Evolutionary conservation across 2,888 invertebrate genomes (phyloP).

Genomic region (Melipona bicolor): DNA sequence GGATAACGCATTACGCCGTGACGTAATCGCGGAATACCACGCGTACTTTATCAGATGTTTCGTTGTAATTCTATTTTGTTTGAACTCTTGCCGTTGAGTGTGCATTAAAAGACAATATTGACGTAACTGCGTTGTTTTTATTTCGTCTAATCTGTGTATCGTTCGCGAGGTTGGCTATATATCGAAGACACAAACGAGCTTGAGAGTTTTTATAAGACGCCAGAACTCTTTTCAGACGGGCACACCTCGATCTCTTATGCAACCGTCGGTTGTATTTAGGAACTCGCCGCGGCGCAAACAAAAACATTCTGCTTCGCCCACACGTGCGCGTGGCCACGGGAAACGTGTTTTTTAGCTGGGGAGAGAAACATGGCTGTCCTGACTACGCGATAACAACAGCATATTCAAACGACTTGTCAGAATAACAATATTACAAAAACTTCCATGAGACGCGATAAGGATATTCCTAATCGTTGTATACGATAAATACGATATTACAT

Average conservation of each 20-base stretch:
- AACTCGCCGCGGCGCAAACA: slow-evolving; percentile 50
- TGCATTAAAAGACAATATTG: neutral
- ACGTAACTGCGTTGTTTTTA: neutral
- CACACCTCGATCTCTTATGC: slow-evolving; percentile 55
- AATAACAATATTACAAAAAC: slow-evolving; percentile 43
- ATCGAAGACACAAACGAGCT: slow-evolving; percentile 4
- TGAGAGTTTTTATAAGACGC: slow-evolving; percentile 11
- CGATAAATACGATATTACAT: slow-evolving; percentile 4
- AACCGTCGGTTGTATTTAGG: slow-evolving; percentile 53
- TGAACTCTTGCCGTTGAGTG: neutral
- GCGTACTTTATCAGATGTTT: neutral
- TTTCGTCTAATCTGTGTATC: slow-evolving; percentile 4
- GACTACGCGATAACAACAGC: slow-evolving; percentile 44
- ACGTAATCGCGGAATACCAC: slow-evolving; percentile 42
- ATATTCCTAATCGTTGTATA: slow-evolving; percentile 21
- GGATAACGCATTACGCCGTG: slow-evolving; percentile 22
- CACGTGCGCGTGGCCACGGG: slow-evolving; percentile 60
- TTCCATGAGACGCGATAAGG: slow-evolving; percentile 30
- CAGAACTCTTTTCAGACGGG: slow-evolving; percentile 31
- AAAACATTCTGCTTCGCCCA: slow-evolving; percentile 62
- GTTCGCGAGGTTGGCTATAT: neutral
- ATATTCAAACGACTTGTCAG: slow-evolving; percentile 36
- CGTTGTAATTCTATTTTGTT: slow-evolving; percentile 17
- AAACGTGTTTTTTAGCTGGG: slow-evolving; percentile 54
- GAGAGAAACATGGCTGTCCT: slow-evolving; percentile 51